A percentile compares a stretch with the other conserved stretches of the same genome.
Evolutionary conservation across 2,888 invertebrate genomes (phyloP).

Genomic region (Copidosoma aretas): DNA sequence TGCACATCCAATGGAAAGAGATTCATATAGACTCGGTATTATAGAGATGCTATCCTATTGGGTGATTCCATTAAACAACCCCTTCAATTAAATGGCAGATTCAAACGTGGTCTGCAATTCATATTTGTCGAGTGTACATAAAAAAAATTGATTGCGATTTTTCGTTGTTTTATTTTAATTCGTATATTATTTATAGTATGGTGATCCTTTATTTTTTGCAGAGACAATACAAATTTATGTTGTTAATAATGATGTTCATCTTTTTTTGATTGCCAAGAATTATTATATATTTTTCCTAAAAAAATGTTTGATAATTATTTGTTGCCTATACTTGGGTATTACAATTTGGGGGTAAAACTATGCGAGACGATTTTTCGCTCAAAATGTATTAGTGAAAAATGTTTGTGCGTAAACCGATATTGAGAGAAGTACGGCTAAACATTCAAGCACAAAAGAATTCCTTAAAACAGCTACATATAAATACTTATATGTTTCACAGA

Average conservation of each 20-base stretch:
- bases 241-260: constrained; percentile 7
- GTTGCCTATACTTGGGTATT: constrained; percentile 18
- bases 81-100: too few species aligned
- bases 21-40: too few species aligned
- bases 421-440: constrained; percentile 26
- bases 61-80: too few species aligned
- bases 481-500: constrained; percentile 37
- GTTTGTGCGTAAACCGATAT: not conserved
- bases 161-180: constrained; percentile 19
- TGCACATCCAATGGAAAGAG: not conserved
- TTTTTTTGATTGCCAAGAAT: constrained; percentile 18
- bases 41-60: not conserved
- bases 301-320: constrained; percentile 18
- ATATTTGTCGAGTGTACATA: constrained; percentile 11
- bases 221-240: not conserved
- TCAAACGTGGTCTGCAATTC: too few species aligned
- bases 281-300: constrained; percentile 24
- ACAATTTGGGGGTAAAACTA: constrained; percentile 20
- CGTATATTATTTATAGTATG: not conserved
- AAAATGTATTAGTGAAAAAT: constrained; percentile 1
- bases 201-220: constrained; percentile 1
- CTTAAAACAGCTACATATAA: constrained; percentile 32
- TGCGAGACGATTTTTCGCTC: constrained; percentile 16
- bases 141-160: constrained; percentile 21
- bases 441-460: constrained; percentile 33